Percentiles rank a stretch among this genome's conserved stretches.
These are phyloP conservation scores for Xanthorhoe designata DNA, from an alignment of 2,888 invertebrate species.

Conservation along the genomic window DNA sequence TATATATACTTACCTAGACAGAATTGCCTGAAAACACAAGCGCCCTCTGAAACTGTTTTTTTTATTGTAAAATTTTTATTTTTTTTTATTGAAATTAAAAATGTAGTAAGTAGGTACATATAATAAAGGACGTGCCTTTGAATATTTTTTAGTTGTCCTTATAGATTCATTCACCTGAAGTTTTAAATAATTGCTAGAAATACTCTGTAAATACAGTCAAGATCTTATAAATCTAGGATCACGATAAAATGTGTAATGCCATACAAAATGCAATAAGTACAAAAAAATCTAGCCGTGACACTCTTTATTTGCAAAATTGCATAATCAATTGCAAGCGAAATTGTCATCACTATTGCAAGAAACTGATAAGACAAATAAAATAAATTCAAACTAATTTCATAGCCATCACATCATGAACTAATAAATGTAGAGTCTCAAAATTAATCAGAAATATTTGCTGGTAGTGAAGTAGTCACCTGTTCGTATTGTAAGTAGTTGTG, in stretches of 20 bases:
- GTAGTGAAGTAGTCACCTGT: background rate
- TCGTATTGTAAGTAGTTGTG: background rate
- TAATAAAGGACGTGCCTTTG: too few relatives aligned
- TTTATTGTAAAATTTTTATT: too few relatives aligned
- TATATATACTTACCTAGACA: background rate
- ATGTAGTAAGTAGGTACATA: too few relatives aligned
- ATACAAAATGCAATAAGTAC: constrained; percentile 1
- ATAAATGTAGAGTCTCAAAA: background rate
- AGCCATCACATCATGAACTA: background rate
- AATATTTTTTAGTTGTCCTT: too few relatives aligned
- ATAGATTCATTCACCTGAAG: too few relatives aligned
- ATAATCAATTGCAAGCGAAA: background rate
- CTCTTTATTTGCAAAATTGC: constrained; percentile 1
- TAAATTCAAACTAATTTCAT: too few relatives aligned
- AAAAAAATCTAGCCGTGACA: constrained; percentile 1
- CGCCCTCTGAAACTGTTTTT: too few relatives aligned
- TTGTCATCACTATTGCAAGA: background rate
- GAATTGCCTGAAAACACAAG: too few relatives aligned
- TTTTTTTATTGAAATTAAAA: too few relatives aligned
- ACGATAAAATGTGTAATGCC: background rate
- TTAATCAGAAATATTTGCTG: background rate
- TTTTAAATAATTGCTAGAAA: too few relatives aligned
- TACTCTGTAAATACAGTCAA: too few relatives aligned
- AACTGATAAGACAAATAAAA: too few relatives aligned
- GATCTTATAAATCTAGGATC: background rate